These are phyloP conservation scores for Balaenoptera acutorostrata DNA, from an alignment of 2,113 vertebrate species.

Conservation along the genomic window DNA sequence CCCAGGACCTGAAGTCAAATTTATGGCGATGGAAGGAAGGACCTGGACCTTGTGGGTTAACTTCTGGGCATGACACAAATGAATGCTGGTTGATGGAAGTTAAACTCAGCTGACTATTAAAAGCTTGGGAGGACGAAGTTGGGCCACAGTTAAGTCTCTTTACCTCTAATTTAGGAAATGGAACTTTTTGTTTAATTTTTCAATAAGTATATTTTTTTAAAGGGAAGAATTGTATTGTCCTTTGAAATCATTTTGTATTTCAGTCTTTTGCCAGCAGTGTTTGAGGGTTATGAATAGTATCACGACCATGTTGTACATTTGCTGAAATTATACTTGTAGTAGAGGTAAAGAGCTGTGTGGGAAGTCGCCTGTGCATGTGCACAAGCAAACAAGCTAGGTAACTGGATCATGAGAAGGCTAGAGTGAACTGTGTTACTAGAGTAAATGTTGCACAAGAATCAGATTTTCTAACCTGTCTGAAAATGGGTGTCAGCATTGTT, in stretches of 20 bases:
- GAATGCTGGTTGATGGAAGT: neutral
- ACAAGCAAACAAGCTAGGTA: neutral
- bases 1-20: neutral
- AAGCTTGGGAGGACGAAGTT: slow-evolving; percentile 30
- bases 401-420: neutral
- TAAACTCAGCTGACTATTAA: neutral
- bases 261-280: neutral
- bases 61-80: neutral
- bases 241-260: neutral
- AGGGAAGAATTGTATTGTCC: neutral
- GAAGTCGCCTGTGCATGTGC: slow-evolving; percentile 34
- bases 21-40: neutral
- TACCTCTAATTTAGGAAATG: neutral
- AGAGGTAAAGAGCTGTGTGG: neutral
- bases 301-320: neutral
- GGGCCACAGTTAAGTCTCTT: neutral
- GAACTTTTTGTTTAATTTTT: neutral
- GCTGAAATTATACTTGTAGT: neutral
- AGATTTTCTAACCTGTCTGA: neutral
- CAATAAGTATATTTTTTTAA: neutral
- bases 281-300: neutral
- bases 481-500: neutral
- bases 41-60: neutral
- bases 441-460: neutral
- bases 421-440: neutral